Evolutionary conservation across 2,888 invertebrate genomes (phyloP), one percentile per base, ranked within the genome.

Genomic region (Ennomos quercinarius): DNA sequence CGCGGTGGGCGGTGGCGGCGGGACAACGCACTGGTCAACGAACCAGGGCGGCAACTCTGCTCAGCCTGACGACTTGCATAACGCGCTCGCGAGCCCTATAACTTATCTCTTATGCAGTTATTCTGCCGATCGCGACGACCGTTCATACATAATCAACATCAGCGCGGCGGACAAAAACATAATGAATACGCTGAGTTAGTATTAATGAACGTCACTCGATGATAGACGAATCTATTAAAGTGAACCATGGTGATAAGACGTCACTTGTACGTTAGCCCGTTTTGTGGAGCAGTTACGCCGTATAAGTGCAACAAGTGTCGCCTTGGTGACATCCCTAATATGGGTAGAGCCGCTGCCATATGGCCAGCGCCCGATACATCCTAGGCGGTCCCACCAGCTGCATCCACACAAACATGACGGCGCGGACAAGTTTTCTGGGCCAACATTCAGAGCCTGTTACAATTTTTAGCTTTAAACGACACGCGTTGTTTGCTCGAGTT

Each of bases 281-380:
- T 86, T 89, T 84, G 84, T 90, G 78, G 88, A 90, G 83, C 89
- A 87, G 81, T 88, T 87, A 82, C 73, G 81, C 92, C 92, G 86
- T 92, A 92, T 91, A 92, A 84, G 92, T 89, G 92, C 92, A 92
- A 89, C 91, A 86, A 90, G 90, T 91, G 87, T 91, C 83, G 90
- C 92, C 92, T 92, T 91, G 92, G 73, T 83, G 73, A 79, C 79
- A 80, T 84, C 87, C 91, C 91, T 83, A 87, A 91, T 92, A 91
- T 82, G 92, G 92, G 68, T 74, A 77, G 82, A 78, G 79, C 76
- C 76, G 84, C 85, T 82, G 86, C 92, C 92, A 91, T 92, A 91
- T 92, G 92, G 92, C 84, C 80, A 72, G 82, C 82, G 76, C 69
- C 73, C 83, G 83, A 88, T 72, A 86, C 88, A 90, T 89, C 89